Evolutionary conservation across 2,797 vertebrate genomes (phyloP), one percentile per base, ranked within the genome.

Genomic region (Allobates femoralis): DNA sequence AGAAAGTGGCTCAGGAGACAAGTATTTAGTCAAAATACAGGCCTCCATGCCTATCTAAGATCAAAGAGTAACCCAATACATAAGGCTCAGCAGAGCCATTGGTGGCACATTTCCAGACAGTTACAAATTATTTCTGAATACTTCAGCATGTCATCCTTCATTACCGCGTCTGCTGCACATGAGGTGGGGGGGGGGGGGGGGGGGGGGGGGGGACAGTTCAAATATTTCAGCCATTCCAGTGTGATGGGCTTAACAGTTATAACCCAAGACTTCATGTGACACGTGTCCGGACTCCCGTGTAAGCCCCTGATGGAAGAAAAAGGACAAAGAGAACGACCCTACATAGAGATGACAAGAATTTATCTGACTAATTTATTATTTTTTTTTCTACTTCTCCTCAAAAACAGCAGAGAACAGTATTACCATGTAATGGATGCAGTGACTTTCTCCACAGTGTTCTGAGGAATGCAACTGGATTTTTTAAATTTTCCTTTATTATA

Each of bases 61-160:
- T 85, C 74, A 85, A 85, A 85, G 83, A 78, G 75, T 78, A 85
- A 85, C 83, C 75, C 46, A 78, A 85, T 76, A 77, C 32, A 53
- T 51, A 26, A 51, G 69, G 74, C 74, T 85, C 77, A 76, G 83
- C 73, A 55, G 26, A 81, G 50, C 62, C 79, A 83, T 64, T 58
- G 64, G 64, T 73, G 81, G 66, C 60, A 78, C 76, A 84, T 84
- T 62, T 75, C 69, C 71, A 84, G 82, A 75, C 67, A 64, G 69
- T 64, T 71, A 83, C 81, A 83, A 73, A 83, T 83, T 73, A 83
- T 83, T 83, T 58, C 32, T 64, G 62, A 77, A 71, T 84, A 53
- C 67, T 74, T 75, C 81, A 83, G 41, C 83, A 75, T 66, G 71
- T 75, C 83, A 84, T 84, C 60, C 71, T 77, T 84, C 83, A 76